phyloP scores from a whole-genome alignment of 2,888 invertebrate species.

The Psylliodes chrysocephalus region DNA sequence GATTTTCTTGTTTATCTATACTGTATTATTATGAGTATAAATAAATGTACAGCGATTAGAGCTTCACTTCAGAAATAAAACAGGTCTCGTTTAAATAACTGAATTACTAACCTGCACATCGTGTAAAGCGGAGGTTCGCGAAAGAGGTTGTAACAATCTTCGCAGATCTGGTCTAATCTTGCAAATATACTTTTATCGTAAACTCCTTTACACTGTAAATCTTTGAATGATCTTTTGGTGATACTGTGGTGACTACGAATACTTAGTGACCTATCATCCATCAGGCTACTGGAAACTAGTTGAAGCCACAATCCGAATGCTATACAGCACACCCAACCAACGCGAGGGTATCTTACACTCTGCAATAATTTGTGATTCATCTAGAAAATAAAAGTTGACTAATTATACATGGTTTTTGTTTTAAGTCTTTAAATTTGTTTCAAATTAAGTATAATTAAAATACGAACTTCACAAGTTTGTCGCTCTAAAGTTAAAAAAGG shows the following conservation, averaged over 20 bases:
- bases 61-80: too few relatives aligned
- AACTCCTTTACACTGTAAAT: conserved; percentile 90
- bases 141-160: conserved; percentile 91
- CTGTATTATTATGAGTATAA: too few relatives aligned
- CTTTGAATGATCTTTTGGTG: conserved; percentile 88
- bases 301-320: conserved; percentile 57
- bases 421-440: too few relatives aligned
- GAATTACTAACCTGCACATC: conserved; percentile 79
- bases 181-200: conserved; percentile 92
- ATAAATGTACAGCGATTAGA: too few relatives aligned
- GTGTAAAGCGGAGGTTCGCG: conserved; percentile 85
- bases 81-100: too few relatives aligned
- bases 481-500: too few relatives aligned
- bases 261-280: conserved; percentile 62
- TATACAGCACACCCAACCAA: conserved; percentile 62
- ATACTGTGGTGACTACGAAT: conserved; percentile 71
- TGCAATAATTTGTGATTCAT: conserved; percentile 63
- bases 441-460: too few relatives aligned
- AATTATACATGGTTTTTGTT: too few relatives aligned
- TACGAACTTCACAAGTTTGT: too few relatives aligned
- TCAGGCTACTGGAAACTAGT: conserved; percentile 62
- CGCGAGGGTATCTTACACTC: conserved; percentile 60
- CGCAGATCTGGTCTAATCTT: conserved; percentile 88
- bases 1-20: too few relatives aligned
- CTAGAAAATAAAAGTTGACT: conserved; percentile 56